These are phyloP conservation scores for Chymomyza caudatula DNA, from an alignment of 2,888 invertebrate genomes.

Conservation along the genomic window DNA sequence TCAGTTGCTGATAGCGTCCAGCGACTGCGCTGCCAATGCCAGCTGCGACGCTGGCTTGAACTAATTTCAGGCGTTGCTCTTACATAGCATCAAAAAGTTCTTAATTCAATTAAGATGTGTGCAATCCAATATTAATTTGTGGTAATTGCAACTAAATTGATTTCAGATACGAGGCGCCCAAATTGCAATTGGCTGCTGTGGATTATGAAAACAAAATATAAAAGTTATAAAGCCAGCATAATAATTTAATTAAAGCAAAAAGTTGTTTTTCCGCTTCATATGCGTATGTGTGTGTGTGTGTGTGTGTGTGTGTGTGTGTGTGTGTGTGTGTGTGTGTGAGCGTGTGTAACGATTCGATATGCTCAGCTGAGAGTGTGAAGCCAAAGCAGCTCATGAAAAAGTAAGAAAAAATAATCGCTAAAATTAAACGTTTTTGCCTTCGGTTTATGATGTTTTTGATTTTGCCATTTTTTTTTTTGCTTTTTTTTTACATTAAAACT, in stretches of 20 bases:
- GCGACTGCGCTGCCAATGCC: background rate
- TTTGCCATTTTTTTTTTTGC: no score
- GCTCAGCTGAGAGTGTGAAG: slow-evolving; percentile 17
- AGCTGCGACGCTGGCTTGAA: no score
- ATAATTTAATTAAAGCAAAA: slow-evolving; percentile 58
- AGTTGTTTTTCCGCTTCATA: slow-evolving; percentile 51
- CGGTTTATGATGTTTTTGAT: slow-evolving; percentile 17
- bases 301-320: slow-evolving; percentile 4
- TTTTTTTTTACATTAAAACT: slow-evolving; percentile 26
- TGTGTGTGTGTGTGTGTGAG: slow-evolving; percentile 11
- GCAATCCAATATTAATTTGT: slow-evolving; percentile 23
- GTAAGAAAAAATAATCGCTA: slow-evolving; percentile 11
- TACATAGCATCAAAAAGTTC: background rate
- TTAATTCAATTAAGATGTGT: slow-evolving; percentile 26
- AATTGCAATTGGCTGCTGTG: slow-evolving; percentile 13
- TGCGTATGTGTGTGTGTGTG: background rate
- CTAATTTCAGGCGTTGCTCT: background rate
- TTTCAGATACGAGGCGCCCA: background rate
- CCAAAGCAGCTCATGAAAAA: slow-evolving; percentile 44
- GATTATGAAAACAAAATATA: slow-evolving; percentile 34
- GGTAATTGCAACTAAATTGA: slow-evolving; percentile 15
- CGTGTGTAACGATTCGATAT: background rate
- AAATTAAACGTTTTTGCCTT: slow-evolving; percentile 30
- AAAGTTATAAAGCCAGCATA: slow-evolving; percentile 43
- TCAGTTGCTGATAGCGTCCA: slow-evolving; percentile 6